Percentiles rank a stretch among this genome's conserved stretches.
Conservation (phyloP, 2,888 invertebrate species). For the Tanypteryx hageni region DNA sequence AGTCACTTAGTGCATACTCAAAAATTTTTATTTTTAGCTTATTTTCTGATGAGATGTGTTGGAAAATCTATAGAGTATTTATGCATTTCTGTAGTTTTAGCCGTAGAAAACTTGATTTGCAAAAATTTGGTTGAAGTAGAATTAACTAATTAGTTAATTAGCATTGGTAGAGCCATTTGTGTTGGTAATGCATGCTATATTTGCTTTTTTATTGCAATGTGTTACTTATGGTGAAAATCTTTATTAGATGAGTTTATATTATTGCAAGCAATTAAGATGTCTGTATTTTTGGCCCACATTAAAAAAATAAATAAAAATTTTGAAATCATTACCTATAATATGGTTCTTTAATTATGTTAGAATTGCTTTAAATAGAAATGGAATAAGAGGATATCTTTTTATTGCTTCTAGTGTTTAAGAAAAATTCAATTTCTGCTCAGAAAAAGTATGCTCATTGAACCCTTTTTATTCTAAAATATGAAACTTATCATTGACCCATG, state of each 20-base stretch:
- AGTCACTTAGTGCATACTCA: conserved; percentile 12
- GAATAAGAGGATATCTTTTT: too few species aligned
- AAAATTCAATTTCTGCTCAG: too few species aligned
- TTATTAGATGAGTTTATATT: background rate
- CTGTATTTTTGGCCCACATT: too few species aligned
- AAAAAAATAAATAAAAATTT: too few species aligned
- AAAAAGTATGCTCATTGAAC: too few species aligned
- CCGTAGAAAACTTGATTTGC: background rate
- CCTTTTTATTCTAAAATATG: too few species aligned
- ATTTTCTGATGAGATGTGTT: background rate
- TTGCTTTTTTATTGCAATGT: background rate
- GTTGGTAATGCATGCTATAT: background rate
- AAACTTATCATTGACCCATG: too few species aligned
- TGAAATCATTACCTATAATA: too few species aligned
- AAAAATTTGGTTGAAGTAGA: background rate
- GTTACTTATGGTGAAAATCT: background rate
- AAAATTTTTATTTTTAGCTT: background rate
- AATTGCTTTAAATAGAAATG: too few species aligned
- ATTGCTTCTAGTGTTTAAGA: too few species aligned
- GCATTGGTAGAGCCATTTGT: background rate
- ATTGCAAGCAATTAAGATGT: background rate
- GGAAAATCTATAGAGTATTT: background rate
- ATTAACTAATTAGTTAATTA: background rate
- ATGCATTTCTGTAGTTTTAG: background rate
- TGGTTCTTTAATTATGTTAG: too few species aligned